Percentiles rank a stretch among this genome's conserved stretches.
phyloP scores from a whole-genome alignment of 1,140 invertebrate species.

The Spodoptera litura region DNA sequence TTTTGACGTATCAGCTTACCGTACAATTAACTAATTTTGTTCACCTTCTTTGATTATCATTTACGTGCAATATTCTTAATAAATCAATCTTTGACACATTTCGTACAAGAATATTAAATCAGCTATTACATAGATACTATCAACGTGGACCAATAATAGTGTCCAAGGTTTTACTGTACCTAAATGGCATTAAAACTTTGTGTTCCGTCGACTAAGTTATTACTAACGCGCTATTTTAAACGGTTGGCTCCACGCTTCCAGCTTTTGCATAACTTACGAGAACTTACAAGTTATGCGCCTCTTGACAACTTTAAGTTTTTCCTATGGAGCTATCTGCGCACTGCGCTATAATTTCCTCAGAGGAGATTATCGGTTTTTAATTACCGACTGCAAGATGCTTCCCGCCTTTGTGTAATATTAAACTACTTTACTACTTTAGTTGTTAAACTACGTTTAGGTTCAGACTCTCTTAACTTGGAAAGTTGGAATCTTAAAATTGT shows the following conservation, averaged over 20 bases:
- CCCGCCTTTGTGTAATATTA: conserved; percentile 33
- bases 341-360: conserved; percentile 54
- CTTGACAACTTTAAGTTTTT: conserved; percentile 52
- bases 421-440: conserved; percentile 1
- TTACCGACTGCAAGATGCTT: conserved; percentile 47
- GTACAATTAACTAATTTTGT: no score
- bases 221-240: background rate
- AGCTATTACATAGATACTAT: no score
- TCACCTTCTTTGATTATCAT: no score
- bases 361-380: conserved; percentile 62
- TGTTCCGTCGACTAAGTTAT: background rate
- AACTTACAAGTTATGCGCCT: conserved; percentile 51
- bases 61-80: no score
- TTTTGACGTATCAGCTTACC: no score
- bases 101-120: no score
- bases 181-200: background rate
- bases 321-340: conserved; percentile 44
- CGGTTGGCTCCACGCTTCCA: background rate
- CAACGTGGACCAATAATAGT: no score
- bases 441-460: background rate
- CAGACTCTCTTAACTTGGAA: background rate
- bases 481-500: no score
- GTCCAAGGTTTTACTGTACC: no score
- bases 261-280: conserved; percentile 53
- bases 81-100: no score